Conservation (phyloP, 2,888 invertebrate genomes). For the Taphrorychus bicolor region DNA sequence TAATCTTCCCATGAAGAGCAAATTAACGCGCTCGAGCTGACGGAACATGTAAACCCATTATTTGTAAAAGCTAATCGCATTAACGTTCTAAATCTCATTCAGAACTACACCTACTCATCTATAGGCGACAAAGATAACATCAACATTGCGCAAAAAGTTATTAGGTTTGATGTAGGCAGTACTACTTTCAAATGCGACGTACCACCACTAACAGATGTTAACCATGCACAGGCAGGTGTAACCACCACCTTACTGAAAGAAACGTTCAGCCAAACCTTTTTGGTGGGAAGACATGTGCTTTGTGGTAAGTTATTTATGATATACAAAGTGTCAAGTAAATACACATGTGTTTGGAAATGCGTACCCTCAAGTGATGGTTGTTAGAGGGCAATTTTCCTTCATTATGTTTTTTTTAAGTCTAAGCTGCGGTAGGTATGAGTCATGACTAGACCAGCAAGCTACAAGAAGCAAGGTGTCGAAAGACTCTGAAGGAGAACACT, state of each 20-base stretch:
- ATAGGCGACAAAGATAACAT: too few species aligned
- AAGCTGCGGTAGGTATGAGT: too few species aligned
- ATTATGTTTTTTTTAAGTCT: too few species aligned
- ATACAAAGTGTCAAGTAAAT: neutral
- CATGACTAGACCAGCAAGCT: too few species aligned
- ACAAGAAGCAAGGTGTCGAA: too few species aligned
- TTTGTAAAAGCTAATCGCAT: neutral
- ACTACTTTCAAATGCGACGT: too few species aligned
- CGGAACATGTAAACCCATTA: neutral
- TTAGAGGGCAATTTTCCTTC: too few species aligned
- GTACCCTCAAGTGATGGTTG: too few species aligned
- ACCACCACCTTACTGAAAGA: slow-evolving; percentile 10
- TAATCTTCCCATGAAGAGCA: neutral
- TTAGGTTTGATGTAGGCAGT: neutral
- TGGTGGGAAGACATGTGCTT: slow-evolving; percentile 8
- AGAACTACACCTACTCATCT: too few species aligned
- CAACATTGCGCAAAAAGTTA: too few species aligned
- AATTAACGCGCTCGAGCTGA: neutral
- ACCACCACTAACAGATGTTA: slow-evolving; percentile 31
- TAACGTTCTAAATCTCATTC: neutral
- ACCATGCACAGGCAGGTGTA: slow-evolving; percentile 13
- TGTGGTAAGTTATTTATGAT: neutral
- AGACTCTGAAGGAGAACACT: too few species aligned
- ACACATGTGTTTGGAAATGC: too few species aligned
- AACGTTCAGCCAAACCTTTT: slow-evolving; percentile 1